Evolutionary conservation across 2,888 invertebrate genomes (phyloP), one percentile per base, ranked within the genome.

Genomic region (Heteromurus nitidus): DNA sequence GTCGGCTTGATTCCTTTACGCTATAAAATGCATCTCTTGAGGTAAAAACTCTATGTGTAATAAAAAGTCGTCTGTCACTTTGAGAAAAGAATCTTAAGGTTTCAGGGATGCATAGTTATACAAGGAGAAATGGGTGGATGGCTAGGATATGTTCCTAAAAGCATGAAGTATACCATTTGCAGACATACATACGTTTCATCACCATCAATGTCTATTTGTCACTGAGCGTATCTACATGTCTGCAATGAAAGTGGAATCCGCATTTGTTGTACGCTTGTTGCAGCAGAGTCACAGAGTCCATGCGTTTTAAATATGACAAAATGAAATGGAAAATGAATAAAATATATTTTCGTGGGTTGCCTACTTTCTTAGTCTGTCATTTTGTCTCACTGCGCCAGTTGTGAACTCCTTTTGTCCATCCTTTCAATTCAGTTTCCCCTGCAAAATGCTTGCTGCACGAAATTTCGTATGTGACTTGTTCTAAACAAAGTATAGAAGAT

Each of bases 31-130:
- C 47, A 62, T 47, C 76, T 60, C 62, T 64, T 60, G 47, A 24
- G 7, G 36, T n/a, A 36, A 36, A 36, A 67, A 76, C 65, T 74
- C 65, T 64, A 65, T 53, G 55, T 50, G 69, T 72, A 79, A 79
- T 77, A 84, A 84, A n/a, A 84, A 79, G 84, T 82, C 84, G 30
- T 73, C 68, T 84, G 84, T 84, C 84, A 82, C 82, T 72, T 84
- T 68, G 44, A 62, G 69, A 69, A 68, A 67, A 18, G 31, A 58
- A 69, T 50, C 36, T 13, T 62, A 60, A 69, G 69, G 53, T 62
- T 50, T 42, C 68, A 62, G 62, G 69, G 62, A 77, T 62, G 69
- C 53, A 53, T 68, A 70, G 26, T 65, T 65, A 69, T n/a, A 50
- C n/a, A 69, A 13, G 69, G 22, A 76, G 26, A 50, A 50, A 30